Base-by-base conservation (phyloP, 2,888 invertebrate genomes). In the Raillietiella orientalis region DNA sequence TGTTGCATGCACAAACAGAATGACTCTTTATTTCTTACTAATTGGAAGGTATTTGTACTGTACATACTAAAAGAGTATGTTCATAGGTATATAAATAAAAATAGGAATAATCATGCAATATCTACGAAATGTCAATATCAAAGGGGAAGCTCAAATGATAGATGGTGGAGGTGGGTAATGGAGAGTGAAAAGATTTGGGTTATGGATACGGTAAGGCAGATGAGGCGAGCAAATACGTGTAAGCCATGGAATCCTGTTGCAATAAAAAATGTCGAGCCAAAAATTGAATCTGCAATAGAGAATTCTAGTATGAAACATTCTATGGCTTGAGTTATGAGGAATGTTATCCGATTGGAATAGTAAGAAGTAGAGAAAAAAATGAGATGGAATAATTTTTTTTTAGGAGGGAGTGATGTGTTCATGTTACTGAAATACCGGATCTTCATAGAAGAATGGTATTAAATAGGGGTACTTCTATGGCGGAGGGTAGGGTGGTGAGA, bases 161-260 rank as follows among this genome's bases (percentile, higher is more conserved):
- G 56, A 38, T 59, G 59, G 34, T 60, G 59, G 23, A 34, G 43
- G 37, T 38, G 39, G 17, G 53, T 54, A 38, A 59, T 59, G 34
- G 58, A 56, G 25, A 45, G 42, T 29, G 40, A 43, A 34, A 42
- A 36, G 28, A 51, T 42, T 13, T 59, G 59, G 12, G 53, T 31
- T 36, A 55, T 40, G 40, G 55, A 55, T 27, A 54, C 38, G 35
- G 44, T 28, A 38, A 62, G 36, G 37, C 62, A 61, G 13, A 49
- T 42, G 14, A 55, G 52, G 34, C 59, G 60, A 41, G 60, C 56
- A 37, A 66, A 47, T 23, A 66, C 65, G 52, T 66, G 66, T 27
- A 66, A 10, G 3, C 66, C 66, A 41, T 69, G 66, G 17, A 70
- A 67, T 44, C 66, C 66, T 30, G 66, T 69, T 28, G 62, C 56